Evolutionary conservation across 2,888 invertebrate species (phyloP), one percentile per base, ranked within the genome.

Genomic region (Dione juno): DNA sequence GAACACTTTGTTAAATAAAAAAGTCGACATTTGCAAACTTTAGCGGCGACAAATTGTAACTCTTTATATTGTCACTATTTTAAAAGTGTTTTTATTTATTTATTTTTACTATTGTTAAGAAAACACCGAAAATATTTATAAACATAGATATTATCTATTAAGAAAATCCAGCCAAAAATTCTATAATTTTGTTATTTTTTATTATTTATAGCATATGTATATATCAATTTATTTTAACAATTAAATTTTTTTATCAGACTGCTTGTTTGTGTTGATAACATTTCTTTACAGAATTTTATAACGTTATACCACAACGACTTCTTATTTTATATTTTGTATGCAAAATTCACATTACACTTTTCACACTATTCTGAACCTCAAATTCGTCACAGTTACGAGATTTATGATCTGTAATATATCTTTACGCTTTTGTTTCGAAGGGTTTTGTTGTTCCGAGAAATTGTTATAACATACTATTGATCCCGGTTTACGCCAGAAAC

Each of bases 401-500:
- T 84, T 85, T 88, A 89, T 85, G 81, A 80, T 78, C 75, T 74
- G 84, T 82, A 85, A 88, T 91, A 89, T 86, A 89, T 92, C 87
- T 86, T 83, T 76, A 77, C 80, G 78, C 82, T 82, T 86, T 92
- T 91, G 88, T 91, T 84, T 82, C 82, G 75, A 67, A 79, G 78
- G 82, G 84, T 79, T 87, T 86, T 85, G 86, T 87, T 75, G 78
- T 92, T 91, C 91, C 80, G 65, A 85, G 90, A 90, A 92, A 79
- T 79, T 79, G 77, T 77, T 78, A 82, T 83, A 84, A 73, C 67
- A 69, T 74, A 88, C 87, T 87, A 86, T 82, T 81, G 86, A 80
- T 89, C 88, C 90, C 88, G 90, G 87, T 91, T 91, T 88, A 93
- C 93, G 84, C 88, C 81, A 86, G 85, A 82, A 86, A 89, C 92